These are phyloP conservation scores for Rhea americana DNA, from an alignment of 2,113 vertebrate genomes.

Conservation along the genomic window DNA sequence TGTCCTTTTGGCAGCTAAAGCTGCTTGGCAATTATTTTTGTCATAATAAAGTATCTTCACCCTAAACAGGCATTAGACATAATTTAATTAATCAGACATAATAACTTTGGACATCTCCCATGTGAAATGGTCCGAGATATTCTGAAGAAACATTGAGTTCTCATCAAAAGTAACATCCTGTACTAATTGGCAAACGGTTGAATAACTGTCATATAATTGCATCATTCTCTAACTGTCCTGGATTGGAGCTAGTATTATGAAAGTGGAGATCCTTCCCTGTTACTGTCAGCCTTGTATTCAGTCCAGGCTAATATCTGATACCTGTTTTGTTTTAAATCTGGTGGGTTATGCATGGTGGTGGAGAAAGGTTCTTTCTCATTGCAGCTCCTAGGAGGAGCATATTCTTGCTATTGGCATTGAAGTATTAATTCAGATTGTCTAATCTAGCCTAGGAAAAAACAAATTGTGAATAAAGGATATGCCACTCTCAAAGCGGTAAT, in stretches of 20 bases:
- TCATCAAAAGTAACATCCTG: neutral
- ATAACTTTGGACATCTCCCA: neutral
- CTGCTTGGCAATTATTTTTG: neutral
- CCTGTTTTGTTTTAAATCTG: neutral
- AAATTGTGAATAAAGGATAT: neutral
- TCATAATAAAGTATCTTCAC: neutral
- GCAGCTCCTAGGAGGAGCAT: rapidly evolving
- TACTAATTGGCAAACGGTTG: neutral
- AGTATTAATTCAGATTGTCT: neutral
- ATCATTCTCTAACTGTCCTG: neutral
- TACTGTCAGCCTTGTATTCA: neutral
- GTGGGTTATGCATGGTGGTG: rapidly evolving
- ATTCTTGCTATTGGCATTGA: rapidly evolving
- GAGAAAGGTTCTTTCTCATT: neutral
- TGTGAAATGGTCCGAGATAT: neutral
- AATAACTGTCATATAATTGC: neutral
- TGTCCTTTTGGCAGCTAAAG: neutral
- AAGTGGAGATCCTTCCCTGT: neutral
- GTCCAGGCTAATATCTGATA: neutral
- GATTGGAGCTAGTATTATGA: rapidly evolving
- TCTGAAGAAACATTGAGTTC: neutral
- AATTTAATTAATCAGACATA: neutral
- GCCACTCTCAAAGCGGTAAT: neutral
- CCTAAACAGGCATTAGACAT: rapidly evolving
- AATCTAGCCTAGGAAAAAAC: neutral